These are phyloP conservation scores for Tricholauxania praeusta DNA, from an alignment of 2,888 invertebrate species.

Conservation along the genomic window DNA sequence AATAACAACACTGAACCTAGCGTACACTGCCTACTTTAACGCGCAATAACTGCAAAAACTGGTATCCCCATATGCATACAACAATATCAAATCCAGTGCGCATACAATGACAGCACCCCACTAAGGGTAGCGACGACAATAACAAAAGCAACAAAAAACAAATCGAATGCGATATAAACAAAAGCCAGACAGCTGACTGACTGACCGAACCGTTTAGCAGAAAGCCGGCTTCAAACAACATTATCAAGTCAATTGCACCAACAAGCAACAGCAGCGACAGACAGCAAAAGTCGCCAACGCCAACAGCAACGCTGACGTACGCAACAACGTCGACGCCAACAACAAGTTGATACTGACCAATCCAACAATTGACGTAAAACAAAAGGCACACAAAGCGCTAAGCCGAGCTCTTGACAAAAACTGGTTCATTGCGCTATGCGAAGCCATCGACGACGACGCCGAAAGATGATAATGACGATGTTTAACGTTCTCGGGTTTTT, in stretches of 20 bases:
- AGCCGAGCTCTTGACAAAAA: not conserved
- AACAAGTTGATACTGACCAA: not conserved
- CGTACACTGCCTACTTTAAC: too few species aligned
- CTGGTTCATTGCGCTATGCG: not conserved
- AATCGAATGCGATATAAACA: conserved; percentile 3
- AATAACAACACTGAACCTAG: too few species aligned
- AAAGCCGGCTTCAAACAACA: not conserved
- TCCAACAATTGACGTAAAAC: not conserved
- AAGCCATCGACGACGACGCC: not conserved
- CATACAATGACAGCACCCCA: not conserved
- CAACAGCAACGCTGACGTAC: too few species aligned
- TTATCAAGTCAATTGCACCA: too few species aligned
- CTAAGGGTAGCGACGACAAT: not conserved
- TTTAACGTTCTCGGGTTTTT: not conserved
- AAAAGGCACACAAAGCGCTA: not conserved
- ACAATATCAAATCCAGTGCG: not conserved
- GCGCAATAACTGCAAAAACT: too few species aligned
- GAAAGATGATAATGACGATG: not conserved
- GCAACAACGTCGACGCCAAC: too few species aligned
- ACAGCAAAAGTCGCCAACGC: too few species aligned
- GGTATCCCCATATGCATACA: not conserved
- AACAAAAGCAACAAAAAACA: conserved; percentile 1
- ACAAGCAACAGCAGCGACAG: too few species aligned
- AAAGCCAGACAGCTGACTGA: conserved; percentile 19
- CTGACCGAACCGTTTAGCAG: not conserved